Evolutionary conservation across 37 sponge, comb jelly and placozoan species (phyloP).

Genomic region (Haliclona indistincta): DNA sequence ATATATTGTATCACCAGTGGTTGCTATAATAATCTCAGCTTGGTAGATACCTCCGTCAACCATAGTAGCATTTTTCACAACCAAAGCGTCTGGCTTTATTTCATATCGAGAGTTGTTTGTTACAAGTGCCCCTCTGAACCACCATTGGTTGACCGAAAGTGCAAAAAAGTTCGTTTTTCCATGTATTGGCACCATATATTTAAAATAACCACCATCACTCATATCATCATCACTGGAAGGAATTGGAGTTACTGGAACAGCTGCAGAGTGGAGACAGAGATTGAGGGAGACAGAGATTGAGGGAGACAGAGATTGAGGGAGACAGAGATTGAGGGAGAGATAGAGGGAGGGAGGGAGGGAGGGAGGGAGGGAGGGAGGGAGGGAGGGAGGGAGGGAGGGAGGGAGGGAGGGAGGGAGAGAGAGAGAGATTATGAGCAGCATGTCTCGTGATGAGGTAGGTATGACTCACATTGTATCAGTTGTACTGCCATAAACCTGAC

Average conservation of each 20-base stretch:
- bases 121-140: not conserved
- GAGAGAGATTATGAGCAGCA: too few relatives aligned
- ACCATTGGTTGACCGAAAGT: not conserved
- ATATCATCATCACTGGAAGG: not conserved
- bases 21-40: not conserved
- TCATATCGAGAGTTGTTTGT: not conserved
- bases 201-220: not conserved
- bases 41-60: constrained; percentile 9
- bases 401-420: constrained; percentile 7
- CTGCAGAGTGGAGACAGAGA: constrained; percentile 3
- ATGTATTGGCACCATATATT: not conserved
- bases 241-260: not conserved
- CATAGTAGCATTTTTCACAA: not conserved
- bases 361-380: constrained; percentile 6
- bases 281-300: not conserved
- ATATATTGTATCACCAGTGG: not conserved
- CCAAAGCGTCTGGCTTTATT: not conserved
- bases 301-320: not conserved
- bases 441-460: too few relatives aligned
- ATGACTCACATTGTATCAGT: too few relatives aligned
- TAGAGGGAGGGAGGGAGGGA: constrained; percentile 5
- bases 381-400: constrained; percentile 7
- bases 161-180: too few relatives aligned
- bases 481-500: too few relatives aligned
- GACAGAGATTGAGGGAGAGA: not conserved